Evolutionary conservation across 1,140 invertebrate species (phyloP), one percentile per base, ranked within the genome.

Genomic region (Wasmannia auropunctata): DNA sequence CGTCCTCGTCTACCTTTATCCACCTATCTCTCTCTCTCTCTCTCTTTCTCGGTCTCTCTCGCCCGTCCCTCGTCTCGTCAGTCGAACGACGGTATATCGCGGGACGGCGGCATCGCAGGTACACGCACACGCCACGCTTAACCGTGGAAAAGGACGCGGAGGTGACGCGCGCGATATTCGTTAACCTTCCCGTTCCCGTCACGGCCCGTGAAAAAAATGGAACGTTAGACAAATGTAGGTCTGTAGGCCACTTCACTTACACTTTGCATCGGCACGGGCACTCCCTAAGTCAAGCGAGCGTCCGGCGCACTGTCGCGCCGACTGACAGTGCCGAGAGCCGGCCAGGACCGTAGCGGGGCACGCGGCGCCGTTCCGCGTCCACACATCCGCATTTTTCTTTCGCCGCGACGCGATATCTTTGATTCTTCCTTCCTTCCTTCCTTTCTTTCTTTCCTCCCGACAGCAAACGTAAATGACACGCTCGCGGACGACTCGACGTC

Each of bases 241-340:
- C 96, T 96, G 95, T 96, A 96, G 96, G 96, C 96, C 96, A 96
- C 96, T 96, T 96, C 95, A 96, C 96, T 96, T 96, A 96, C 96
- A 96, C 96, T 96, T 96, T 96, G 95, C 95, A 96, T 95, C 90
- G 92, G 90, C 91, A 93, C 92, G 90, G 93, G 90, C 93, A 94
- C 93, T 94, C 93, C 92, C 93, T 93, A 92, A 95, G 94, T 95
- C 94, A 95, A 95, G 93, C 94, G 94, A 94, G 94, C 92, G 93
- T 94, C 92, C 92, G 92, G 63, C 84, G 80, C 87, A 87, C 87
- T 88, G 87, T 89, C 90, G 85, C 92, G 79, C 74, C n/a, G n/a
- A 85, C 88, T 91, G 86, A 87, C 81, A 90, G 83, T 86, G 83
- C n/a, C 75, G 74, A 91, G 79, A 80, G 40, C 75, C 14, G 22